phyloP scores from a whole-genome alignment of 2,888 invertebrate genomes.

The Pelosia muscerda region DNA sequence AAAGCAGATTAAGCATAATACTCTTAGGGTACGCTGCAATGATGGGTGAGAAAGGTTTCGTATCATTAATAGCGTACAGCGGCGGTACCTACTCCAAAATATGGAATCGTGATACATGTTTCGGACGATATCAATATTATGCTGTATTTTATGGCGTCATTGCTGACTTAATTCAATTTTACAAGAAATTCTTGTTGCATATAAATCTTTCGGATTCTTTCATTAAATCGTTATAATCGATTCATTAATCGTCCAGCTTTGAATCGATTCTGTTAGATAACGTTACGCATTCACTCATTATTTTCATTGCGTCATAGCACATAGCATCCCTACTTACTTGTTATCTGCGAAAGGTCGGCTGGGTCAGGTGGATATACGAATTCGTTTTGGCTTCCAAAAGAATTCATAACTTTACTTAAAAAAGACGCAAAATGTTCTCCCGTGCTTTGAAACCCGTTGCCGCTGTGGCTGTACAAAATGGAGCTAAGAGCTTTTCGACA shows the following conservation, averaged over 20 bases:
- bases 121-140: too few species aligned
- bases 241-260: not conserved
- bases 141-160: too few species aligned
- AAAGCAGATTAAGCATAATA: too few species aligned
- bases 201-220: too few species aligned
- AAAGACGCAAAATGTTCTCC: slow-evolving; percentile 86
- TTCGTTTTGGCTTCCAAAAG: slow-evolving; percentile 39
- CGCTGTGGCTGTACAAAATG: slow-evolving; percentile 81
- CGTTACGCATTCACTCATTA: not conserved
- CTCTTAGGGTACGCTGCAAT: too few species aligned
- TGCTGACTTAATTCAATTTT: too few species aligned
- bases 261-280: not conserved
- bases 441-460: slow-evolving; percentile 87
- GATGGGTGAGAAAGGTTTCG: too few species aligned
- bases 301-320: not conserved
- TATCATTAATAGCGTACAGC: too few species aligned
- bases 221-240: not conserved
- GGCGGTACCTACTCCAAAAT: too few species aligned
- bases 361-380: slow-evolving; percentile 66
- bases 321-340: slow-evolving; percentile 22
- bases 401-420: slow-evolving; percentile 33
- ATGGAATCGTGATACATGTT: too few species aligned
- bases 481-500: slow-evolving; percentile 87
- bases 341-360: slow-evolving; percentile 69
- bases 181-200: too few species aligned